phyloP scores from a whole-genome alignment of 2,888 invertebrate genomes.

The Deroplatys truncata region DNA sequence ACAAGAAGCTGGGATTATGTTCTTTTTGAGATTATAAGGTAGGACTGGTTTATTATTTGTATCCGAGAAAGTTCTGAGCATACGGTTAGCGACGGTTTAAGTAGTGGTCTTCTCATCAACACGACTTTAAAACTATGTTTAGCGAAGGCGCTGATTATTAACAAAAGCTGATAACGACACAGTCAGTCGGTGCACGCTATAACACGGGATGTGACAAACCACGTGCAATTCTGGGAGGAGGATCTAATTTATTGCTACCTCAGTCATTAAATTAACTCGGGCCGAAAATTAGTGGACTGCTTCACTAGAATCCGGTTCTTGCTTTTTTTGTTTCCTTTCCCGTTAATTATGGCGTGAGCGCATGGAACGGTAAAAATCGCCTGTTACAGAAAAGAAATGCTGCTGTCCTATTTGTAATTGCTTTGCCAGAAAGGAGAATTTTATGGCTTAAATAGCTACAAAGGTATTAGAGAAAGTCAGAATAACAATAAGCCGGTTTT shows the following conservation, averaged over 20 bases:
- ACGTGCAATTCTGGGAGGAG: not conserved
- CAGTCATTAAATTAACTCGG: not conserved
- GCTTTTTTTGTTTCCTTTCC: not conserved
- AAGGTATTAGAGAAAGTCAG: not conserved
- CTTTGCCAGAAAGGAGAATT: not conserved
- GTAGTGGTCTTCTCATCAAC: not conserved
- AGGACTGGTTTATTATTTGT: no score
- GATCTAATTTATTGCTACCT: not conserved
- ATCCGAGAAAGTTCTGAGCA: not conserved
- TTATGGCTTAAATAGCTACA: not conserved
- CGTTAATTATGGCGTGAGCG: not conserved
- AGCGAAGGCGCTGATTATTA: not conserved
- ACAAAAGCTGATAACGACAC: not conserved
- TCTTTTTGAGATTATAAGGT: no score
- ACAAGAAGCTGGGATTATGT: no score
- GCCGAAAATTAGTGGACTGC: not conserved
- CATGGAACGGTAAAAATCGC: not conserved
- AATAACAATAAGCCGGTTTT: not conserved
- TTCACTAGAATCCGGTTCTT: not conserved
- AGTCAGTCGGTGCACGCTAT: no score
- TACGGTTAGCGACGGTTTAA: not conserved
- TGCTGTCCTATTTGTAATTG: not conserved
- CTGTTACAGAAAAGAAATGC: not conserved
- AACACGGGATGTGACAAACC: not conserved
- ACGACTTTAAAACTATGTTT: not conserved